Percentiles rank a stretch among this genome's conserved stretches.
Conservation (phyloP, 2,113 vertebrate genomes). For the Glaucidium brasilianum region DNA sequence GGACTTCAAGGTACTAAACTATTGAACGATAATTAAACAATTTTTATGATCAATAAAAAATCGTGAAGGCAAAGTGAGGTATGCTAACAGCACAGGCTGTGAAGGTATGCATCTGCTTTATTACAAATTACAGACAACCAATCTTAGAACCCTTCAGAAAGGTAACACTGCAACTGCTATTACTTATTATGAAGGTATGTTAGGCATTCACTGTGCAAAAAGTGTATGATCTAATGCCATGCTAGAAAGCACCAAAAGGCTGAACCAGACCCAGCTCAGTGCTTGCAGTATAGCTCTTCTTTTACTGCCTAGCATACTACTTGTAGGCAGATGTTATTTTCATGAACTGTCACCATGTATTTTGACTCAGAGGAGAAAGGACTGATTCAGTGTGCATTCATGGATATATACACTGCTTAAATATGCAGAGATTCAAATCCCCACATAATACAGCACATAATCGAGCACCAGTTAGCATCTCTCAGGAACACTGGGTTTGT, state of each 20-base stretch:
- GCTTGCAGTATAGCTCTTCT: not conserved
- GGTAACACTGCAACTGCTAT: not conserved
- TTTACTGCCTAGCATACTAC: not conserved
- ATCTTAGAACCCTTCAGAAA: not conserved
- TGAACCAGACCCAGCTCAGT: not conserved
- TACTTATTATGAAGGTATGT: not conserved
- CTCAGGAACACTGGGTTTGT: not conserved
- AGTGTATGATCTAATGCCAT: not conserved
- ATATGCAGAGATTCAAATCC: not conserved
- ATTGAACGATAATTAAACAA: not conserved
- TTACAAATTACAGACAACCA: not conserved
- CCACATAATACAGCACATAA: not conserved
- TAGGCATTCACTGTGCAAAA: not conserved
- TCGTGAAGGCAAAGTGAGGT: not conserved
- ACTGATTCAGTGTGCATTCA: not conserved
- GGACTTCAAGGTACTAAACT: not conserved
- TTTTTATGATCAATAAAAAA: not conserved
- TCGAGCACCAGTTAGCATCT: not conserved
- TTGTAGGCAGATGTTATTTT: constrained; percentile 8
- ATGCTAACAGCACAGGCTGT: not conserved
- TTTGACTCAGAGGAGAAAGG: not conserved
- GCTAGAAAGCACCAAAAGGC: not conserved
- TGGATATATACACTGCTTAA: not conserved
- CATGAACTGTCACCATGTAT: not conserved
- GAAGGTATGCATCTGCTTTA: not conserved